Conservation (phyloP, 2,113 vertebrate species). For the Physeter macrocephalus region DNA sequence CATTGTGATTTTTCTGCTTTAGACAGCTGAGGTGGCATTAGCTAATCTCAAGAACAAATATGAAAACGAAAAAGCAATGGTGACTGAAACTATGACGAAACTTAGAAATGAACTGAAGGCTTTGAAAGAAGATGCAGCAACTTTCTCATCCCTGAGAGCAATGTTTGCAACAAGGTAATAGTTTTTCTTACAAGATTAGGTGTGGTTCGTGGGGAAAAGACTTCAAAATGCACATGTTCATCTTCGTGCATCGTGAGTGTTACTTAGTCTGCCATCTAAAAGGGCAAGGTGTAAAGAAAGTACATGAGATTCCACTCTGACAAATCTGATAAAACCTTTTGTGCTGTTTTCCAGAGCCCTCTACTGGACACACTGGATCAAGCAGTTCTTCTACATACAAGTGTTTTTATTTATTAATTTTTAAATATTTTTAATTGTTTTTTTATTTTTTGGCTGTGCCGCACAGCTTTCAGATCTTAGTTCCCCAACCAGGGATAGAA, state of each 20-base stretch:
- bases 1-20: constrained; percentile 54
- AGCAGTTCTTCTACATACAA: background rate
- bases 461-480: background rate
- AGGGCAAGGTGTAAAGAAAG: background rate
- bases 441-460: background rate
- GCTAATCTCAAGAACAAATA: constrained; percentile 99
- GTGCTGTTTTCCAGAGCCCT: background rate
- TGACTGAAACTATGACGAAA: constrained; percentile 99
- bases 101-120: constrained; percentile 97
- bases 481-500: background rate
- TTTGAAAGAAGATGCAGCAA: constrained; percentile 97
- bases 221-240: background rate
- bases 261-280: background rate
- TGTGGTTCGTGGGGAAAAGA: background rate
- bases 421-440: background rate
- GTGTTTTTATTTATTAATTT: background rate
- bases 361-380: background rate
- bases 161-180: constrained; percentile 98
- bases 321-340: background rate
- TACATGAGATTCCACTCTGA: background rate
- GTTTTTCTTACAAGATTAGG: background rate
- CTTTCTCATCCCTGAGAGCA: constrained; percentile 97
- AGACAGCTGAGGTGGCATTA: constrained; percentile 96
- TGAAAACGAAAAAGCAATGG: constrained; percentile 97
- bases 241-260: background rate